These are phyloP conservation scores for Hyposoter didymator DNA, from an alignment of 2,888 invertebrate genomes.

Conservation along the genomic window DNA sequence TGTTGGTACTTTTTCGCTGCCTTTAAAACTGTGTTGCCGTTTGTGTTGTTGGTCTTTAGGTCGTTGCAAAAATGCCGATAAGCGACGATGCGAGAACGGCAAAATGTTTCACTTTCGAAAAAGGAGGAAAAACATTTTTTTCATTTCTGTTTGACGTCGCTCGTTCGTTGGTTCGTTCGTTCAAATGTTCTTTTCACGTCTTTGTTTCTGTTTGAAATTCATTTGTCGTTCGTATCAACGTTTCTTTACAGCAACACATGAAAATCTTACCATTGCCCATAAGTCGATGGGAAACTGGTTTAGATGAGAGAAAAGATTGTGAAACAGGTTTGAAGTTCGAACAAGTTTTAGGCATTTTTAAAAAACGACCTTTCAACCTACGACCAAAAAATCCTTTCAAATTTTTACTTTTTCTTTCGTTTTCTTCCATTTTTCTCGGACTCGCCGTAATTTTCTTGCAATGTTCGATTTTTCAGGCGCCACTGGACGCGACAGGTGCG, in stretches of 20 bases:
- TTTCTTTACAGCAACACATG: neutral
- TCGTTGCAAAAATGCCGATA: slow-evolving; percentile 5
- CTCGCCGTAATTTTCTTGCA: neutral
- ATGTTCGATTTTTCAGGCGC: slow-evolving; percentile 77
- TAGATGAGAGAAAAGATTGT: neutral
- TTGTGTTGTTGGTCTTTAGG: slow-evolving; percentile 8
- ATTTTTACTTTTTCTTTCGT: neutral
- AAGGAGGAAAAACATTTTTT: neutral
- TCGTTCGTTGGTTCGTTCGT: too few species aligned
- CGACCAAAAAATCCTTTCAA: neutral
- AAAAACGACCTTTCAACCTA: neutral
- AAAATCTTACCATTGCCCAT: neutral
- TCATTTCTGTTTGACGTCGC: neutral
- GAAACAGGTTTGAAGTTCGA: neutral
- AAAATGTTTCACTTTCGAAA: neutral
- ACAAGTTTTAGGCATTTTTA: neutral
- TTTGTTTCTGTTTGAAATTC: neutral
- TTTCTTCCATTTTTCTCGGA: neutral
- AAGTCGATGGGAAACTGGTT: neutral
- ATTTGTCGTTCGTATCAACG: neutral
- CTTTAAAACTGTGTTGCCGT: slow-evolving; percentile 3
- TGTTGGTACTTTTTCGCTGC: slow-evolving; percentile 22
- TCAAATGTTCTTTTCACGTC: neutral
- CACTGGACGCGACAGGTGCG: slow-evolving; percentile 89
- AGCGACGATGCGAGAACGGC: neutral